Base-by-base conservation (phyloP, 1,140 invertebrate genomes). In the Drosophila punjabiensis region DNA sequence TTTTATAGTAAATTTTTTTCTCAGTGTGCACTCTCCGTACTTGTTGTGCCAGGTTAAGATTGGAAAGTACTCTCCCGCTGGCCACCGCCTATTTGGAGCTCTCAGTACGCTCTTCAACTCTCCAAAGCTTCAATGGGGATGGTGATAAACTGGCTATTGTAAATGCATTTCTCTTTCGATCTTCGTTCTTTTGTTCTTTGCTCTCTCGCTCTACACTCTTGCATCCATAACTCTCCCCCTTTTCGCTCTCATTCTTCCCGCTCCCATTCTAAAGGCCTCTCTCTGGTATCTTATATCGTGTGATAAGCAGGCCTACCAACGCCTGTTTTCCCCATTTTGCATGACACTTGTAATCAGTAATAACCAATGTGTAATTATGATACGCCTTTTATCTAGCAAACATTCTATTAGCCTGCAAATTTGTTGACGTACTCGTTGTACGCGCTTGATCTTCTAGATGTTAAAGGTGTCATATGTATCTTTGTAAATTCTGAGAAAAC, bases 261-360 rank as follows among this genome's bases (percentile, higher is more conserved):
- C 33, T 60, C 9, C 4, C 37, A 5, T 52, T 32, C 5, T 43
- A 4, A 11, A 24, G 30, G 16, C 45, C 14, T 64, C 16, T 43
- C 16, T 43, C 16, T 32, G 32, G 11, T 37, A 28, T 61, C 45
- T 43, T 33, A 1, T 43, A 14, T 28, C n/a, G 5, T 5, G 9
- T 73, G 77, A 81, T 84, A 77, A 78, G 70, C 39, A 24, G 24
- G 32, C n/a, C 47, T 28, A 10, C 18, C 39, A 52, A 47, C 45
- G 48, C 35, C 41, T 35, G 39, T 63, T 28, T 68, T 41, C 41
- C 67, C 37, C 61, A 18, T 35, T 48, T 47, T 58, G 60, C 75
- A 71, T 67, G 68, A 30, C 80, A 65, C 33, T 73, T 66, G 28
- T 78, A 56, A 85, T 85, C 68, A 74, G 68, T 56, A 65, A 64